Conservation (phyloP, 2,888 invertebrate species). For the Aporophyla lueneburgensis region DNA sequence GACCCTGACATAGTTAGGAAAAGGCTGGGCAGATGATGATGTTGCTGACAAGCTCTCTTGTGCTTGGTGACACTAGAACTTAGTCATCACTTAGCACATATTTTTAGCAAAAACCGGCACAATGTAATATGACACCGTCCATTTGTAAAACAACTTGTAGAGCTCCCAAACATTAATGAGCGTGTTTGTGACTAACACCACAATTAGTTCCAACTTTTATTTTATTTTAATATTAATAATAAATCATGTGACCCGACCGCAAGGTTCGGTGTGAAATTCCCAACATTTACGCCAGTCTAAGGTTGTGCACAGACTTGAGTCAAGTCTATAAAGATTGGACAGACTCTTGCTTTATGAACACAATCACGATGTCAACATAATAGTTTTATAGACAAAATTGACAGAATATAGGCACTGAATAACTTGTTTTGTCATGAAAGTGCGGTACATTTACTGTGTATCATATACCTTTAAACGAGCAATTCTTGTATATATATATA, state of each 20-base stretch:
- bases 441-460: neutral
- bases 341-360: neutral
- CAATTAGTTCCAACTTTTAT: slow-evolving; percentile 44
- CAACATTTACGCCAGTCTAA: slow-evolving; percentile 26
- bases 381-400: neutral
- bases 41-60: neutral
- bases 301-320: neutral
- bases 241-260: slow-evolving; percentile 54
- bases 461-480: too few species aligned
- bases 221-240: slow-evolving; percentile 50
- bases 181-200: slow-evolving; percentile 58
- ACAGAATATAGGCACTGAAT: neutral
- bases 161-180: slow-evolving; percentile 37
- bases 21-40: too few species aligned
- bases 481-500: too few species aligned
- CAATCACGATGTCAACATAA: neutral
- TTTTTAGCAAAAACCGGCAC: slow-evolving; percentile 34
- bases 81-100: slow-evolving; percentile 31
- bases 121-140: slow-evolving; percentile 37
- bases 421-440: neutral
- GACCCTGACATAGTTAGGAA: too few species aligned
- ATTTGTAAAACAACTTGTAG: slow-evolving; percentile 45
- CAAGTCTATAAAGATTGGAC: neutral
- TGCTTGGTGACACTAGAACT: slow-evolving; percentile 5
- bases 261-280: slow-evolving; percentile 50